Percentiles rank a stretch among this genome's conserved stretches.
Conservation (phyloP, 2,888 invertebrate genomes). For the Drosophila multiciliata region DNA sequence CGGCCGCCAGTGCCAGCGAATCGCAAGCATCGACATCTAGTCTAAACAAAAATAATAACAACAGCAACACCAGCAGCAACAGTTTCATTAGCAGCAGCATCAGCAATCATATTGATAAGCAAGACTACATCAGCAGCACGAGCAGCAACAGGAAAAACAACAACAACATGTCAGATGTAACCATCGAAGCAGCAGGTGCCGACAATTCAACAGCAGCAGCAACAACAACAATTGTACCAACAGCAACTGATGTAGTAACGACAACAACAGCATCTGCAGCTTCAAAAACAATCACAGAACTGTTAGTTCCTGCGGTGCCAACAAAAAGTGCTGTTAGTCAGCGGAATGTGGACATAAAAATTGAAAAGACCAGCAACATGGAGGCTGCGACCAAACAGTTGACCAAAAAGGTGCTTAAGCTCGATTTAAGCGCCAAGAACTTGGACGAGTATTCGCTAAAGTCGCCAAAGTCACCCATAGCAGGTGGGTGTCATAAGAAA, state of each 20-base stretch:
- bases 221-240: constrained; percentile 35
- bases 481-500: constrained; percentile 65
- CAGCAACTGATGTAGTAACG: constrained; percentile 23
- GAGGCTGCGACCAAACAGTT: constrained; percentile 77
- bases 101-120: constrained; percentile 37
- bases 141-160: constrained; percentile 26
- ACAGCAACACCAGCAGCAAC: constrained; percentile 10
- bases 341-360: constrained; percentile 87
- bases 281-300: constrained; percentile 14
- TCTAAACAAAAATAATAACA: constrained; percentile 51
- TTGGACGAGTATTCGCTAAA: constrained; percentile 82
- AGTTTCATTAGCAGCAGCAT: constrained; percentile 15
- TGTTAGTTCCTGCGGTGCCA: constrained; percentile 29
- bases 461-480: constrained; percentile 84
- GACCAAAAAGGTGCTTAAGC: constrained; percentile 82
- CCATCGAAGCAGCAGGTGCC: constrained; percentile 40
- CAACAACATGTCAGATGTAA: constrained; percentile 56
- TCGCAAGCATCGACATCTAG: constrained; percentile 49
- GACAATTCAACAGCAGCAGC: constrained; percentile 31
- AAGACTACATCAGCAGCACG: constrained; percentile 25
- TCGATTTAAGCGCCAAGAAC: constrained; percentile 83
- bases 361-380: constrained; percentile 84
- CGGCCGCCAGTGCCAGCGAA: constrained; percentile 40
- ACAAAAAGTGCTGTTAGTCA: constrained; percentile 87
- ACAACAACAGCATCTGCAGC: constrained; percentile 26